phyloP scores from a whole-genome alignment of 1,140 invertebrate species.

The Drosophila oshimai region DNA sequence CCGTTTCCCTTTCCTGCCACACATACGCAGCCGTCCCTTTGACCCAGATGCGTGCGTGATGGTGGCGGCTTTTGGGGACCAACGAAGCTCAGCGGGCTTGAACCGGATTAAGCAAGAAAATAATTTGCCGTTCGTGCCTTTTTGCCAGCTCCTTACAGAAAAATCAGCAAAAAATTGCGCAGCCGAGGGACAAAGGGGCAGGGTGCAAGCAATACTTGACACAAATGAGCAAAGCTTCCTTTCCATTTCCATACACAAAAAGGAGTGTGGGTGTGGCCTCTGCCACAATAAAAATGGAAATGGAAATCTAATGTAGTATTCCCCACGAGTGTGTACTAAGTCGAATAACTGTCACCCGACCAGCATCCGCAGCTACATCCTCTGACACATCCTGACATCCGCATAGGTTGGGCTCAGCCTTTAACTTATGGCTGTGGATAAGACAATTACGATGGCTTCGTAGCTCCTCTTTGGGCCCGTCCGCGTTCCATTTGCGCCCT shows the following conservation, averaged over 20 bases:
- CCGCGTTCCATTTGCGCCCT: conserved; percentile 34
- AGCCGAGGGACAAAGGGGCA: conserved; percentile 1
- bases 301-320: conserved; percentile 73
- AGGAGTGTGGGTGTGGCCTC: conserved; percentile 11
- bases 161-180: conserved; percentile 22
- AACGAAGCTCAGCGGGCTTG: conserved; percentile 65
- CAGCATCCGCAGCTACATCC: conserved; percentile 39
- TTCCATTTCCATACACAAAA: conserved; percentile 18
- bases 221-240: conserved; percentile 55
- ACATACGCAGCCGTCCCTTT: conserved; percentile 53
- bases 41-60: conserved; percentile 60
- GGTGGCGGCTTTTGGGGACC: conserved; percentile 19
- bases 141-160: conserved; percentile 51
- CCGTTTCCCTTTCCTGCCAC: conserved; percentile 46
- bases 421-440: conserved; percentile 23
- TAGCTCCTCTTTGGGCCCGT: conserved; percentile 7
- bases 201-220: conserved; percentile 29
- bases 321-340: conserved; percentile 69
- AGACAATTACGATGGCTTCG: conserved; percentile 53
- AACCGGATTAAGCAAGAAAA: conserved; percentile 78
- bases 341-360: conserved; percentile 68
- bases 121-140: conserved; percentile 79
- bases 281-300: conserved; percentile 56
- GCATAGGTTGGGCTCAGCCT: not conserved
- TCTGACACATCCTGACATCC: conserved; percentile 14